Evolutionary conservation across 2,888 invertebrate genomes (phyloP).

Genomic region (Noctua fimbriata): DNA sequence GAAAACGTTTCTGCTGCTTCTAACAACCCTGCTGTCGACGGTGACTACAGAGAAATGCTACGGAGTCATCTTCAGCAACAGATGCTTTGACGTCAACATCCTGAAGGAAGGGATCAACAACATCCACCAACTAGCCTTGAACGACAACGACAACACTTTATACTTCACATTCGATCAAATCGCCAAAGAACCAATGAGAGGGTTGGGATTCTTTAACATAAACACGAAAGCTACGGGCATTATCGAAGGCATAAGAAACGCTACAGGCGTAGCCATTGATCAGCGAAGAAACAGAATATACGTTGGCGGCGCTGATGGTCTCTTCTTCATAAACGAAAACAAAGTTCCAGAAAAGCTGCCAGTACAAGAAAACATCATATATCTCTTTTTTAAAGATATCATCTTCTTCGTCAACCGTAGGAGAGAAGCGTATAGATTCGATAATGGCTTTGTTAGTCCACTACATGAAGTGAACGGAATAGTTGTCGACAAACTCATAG

Average conservation of each 20-base stretch:
- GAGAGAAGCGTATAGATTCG: conserved; percentile 80
- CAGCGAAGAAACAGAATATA: conserved; percentile 79
- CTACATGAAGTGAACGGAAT: conserved; percentile 77
- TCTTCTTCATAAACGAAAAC: conserved; percentile 78
- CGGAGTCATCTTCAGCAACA: conserved; percentile 78
- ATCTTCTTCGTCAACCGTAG: conserved; percentile 79
- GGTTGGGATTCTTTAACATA: conserved; percentile 78
- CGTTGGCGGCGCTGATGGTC: conserved; percentile 81
- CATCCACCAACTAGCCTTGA: conserved; percentile 78
- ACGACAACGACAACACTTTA: conserved; percentile 79
- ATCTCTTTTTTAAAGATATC: conserved; percentile 79
- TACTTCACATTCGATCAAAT: conserved; percentile 84
- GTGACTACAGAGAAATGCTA: conserved; percentile 74
- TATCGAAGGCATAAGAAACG: conserved; percentile 82
- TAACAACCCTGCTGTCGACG: conserved; percentile 65
- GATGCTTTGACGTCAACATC: conserved; percentile 80
- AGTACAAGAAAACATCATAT: conserved; percentile 77
- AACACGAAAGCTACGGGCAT: conserved; percentile 73
- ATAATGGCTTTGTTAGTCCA: conserved; percentile 74
- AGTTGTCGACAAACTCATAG: conserved; percentile 76
- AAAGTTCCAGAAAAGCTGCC: conserved; percentile 80
- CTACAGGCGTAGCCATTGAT: conserved; percentile 82
- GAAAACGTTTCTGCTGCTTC: conserved; percentile 69
- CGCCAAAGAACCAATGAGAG: conserved; percentile 70
- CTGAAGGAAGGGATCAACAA: conserved; percentile 83